Conservation (phyloP, 2,797 vertebrate species). For the Meriones psammophilus region DNA sequence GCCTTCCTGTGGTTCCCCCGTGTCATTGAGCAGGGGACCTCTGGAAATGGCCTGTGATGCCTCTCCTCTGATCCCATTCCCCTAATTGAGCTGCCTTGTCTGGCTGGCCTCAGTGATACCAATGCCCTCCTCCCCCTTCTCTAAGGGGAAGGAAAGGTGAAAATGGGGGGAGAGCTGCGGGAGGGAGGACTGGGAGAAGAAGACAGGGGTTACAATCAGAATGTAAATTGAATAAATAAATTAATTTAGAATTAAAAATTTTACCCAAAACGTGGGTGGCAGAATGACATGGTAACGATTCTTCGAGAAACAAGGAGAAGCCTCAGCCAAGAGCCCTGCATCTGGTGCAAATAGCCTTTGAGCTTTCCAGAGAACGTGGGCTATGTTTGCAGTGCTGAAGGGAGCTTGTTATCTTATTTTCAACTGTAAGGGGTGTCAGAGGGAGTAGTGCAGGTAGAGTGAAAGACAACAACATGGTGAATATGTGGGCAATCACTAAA, state of each 20-base stretch:
- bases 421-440: background rate
- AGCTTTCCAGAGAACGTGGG: background rate
- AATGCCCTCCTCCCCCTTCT: too few relatives aligned
- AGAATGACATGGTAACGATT: background rate
- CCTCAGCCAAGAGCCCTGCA: background rate
- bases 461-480: background rate
- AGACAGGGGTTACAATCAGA: too few relatives aligned
- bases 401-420: background rate
- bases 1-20: too few relatives aligned
- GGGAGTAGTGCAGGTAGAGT: background rate
- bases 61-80: too few relatives aligned
- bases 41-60: too few relatives aligned
- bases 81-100: too few relatives aligned
- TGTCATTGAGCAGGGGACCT: too few relatives aligned
- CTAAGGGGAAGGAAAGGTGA: too few relatives aligned
- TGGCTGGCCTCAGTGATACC: too few relatives aligned
- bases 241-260: background rate
- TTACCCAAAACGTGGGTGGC: background rate
- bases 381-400: background rate
- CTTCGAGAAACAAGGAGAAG: background rate
- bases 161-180: too few relatives aligned
- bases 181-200: too few relatives aligned
- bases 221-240: too few relatives aligned
- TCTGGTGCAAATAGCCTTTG: background rate
- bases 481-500: background rate